phyloP scores from a whole-genome alignment of 2,797 vertebrate species.

The Dromococcyx pavoninus region DNA sequence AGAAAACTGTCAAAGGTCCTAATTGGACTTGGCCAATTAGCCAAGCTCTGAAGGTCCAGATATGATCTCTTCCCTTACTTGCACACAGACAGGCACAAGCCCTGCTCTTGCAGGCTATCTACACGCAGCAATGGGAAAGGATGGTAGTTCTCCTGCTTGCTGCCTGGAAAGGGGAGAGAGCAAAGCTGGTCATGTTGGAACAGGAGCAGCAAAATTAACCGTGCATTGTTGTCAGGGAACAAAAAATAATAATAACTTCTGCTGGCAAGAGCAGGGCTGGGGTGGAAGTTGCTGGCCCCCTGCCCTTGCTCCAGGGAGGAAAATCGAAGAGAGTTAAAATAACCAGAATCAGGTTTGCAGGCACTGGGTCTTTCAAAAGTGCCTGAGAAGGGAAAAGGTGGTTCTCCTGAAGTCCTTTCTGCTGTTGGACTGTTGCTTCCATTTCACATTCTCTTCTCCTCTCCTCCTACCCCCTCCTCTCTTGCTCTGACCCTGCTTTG shows the following conservation, averaged over 20 bases:
- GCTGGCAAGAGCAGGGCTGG: conserved; percentile 33
- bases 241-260: conserved; percentile 43
- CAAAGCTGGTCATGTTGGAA: conserved; percentile 58
- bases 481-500: background rate
- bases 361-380: background rate
- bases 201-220: conserved; percentile 60
- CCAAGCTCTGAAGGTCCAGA: background rate
- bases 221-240: conserved; percentile 54
- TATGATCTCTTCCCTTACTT: background rate
- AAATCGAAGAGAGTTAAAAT: conserved; percentile 59
- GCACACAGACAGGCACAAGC: background rate
- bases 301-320: conserved; percentile 46
- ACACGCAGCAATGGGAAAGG: background rate
- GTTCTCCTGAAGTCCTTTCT: background rate
- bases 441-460: background rate
- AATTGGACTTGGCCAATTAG: background rate
- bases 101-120: background rate
- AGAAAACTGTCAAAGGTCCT: background rate
- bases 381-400: background rate
- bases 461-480: background rate
- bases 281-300: conserved; percentile 60
- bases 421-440: background rate
- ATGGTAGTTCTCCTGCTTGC: conserved; percentile 7
- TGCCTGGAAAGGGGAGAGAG: conserved; percentile 29
- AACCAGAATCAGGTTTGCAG: conserved; percentile 34